phyloP scores from a whole-genome alignment of 2,113 vertebrate genomes.

The Meles meles region DNA sequence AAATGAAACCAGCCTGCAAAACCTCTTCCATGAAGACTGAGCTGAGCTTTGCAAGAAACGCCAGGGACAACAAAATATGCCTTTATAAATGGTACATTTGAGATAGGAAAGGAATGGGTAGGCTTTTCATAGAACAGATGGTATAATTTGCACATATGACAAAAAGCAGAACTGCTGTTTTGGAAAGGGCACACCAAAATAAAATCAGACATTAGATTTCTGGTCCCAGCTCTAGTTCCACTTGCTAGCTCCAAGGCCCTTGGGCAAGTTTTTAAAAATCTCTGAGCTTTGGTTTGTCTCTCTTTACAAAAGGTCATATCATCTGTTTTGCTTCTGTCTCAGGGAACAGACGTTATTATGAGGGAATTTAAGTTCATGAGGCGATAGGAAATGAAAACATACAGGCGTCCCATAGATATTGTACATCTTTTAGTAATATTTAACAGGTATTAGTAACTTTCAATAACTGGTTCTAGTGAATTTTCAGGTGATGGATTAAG shows the following conservation, averaged over 20 bases:
- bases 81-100: constrained; percentile 48
- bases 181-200: constrained; percentile 45
- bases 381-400: neutral
- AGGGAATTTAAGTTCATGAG: neutral
- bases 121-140: constrained; percentile 55
- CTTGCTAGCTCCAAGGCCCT: neutral
- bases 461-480: neutral
- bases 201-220: neutral
- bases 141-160: constrained; percentile 4
- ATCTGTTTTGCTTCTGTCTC: neutral
- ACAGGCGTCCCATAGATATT: neutral
- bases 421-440: neutral
- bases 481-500: neutral
- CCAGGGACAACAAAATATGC: constrained; percentile 49
- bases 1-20: constrained; percentile 55
- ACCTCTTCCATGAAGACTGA: constrained; percentile 35
- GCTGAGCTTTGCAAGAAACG: constrained; percentile 60
- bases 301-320: neutral
- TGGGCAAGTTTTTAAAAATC: neutral
- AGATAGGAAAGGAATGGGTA: constrained; percentile 30
- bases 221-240: neutral
- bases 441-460: neutral
- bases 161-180: constrained; percentile 51
- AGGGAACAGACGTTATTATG: neutral
- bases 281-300: neutral